Percentiles rank a stretch among this genome's conserved stretches.
These are phyloP conservation scores for Calvadosia cruxmelitensis DNA, from an alignment of 30 jellyfish, hydroid and myxozoan species.

Conservation along the genomic window DNA sequence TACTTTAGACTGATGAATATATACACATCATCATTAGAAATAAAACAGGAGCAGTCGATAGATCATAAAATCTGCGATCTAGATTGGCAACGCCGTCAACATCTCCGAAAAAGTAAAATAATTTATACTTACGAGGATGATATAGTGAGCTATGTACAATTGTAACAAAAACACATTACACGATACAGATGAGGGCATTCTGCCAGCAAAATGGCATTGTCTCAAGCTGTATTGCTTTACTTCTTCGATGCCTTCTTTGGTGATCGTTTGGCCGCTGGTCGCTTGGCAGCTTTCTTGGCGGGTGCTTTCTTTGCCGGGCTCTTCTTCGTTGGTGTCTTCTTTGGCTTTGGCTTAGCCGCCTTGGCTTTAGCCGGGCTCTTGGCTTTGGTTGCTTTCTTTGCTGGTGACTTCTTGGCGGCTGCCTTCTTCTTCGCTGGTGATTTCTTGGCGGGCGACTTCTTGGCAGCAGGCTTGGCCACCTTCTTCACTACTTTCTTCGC, in stretches of 20 bases:
- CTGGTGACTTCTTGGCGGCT: slow-evolving; percentile 13
- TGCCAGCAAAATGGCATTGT: background rate
- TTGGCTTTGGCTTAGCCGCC: slow-evolving; percentile 4
- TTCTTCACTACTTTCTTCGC: slow-evolving; percentile 11
- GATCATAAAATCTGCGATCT: background rate
- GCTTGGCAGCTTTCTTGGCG: slow-evolving; percentile 30
- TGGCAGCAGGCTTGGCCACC: slow-evolving; percentile 28
- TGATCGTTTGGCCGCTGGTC: slow-evolving; percentile 49
- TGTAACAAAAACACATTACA: background rate
- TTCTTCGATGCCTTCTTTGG: slow-evolving; percentile 44
- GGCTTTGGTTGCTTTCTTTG: background rate
- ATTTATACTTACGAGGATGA: background rate
- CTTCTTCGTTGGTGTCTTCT: slow-evolving; percentile 31
- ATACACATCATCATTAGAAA: background rate
- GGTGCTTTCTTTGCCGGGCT: slow-evolving; percentile 42
- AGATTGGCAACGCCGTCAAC: background rate
- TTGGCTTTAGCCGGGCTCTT: slow-evolving; percentile 11
- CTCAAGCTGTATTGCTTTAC: background rate
- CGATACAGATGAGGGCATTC: no score
- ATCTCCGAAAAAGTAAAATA: background rate
- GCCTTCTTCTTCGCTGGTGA: slow-evolving; percentile 19
- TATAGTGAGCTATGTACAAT: background rate
- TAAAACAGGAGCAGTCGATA: background rate
- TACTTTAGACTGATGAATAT: background rate
- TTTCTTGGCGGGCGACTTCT: slow-evolving; percentile 35